These are phyloP conservation scores for Xenus cinereus DNA, from an alignment of 2,113 vertebrate genomes.

Conservation along the genomic window DNA sequence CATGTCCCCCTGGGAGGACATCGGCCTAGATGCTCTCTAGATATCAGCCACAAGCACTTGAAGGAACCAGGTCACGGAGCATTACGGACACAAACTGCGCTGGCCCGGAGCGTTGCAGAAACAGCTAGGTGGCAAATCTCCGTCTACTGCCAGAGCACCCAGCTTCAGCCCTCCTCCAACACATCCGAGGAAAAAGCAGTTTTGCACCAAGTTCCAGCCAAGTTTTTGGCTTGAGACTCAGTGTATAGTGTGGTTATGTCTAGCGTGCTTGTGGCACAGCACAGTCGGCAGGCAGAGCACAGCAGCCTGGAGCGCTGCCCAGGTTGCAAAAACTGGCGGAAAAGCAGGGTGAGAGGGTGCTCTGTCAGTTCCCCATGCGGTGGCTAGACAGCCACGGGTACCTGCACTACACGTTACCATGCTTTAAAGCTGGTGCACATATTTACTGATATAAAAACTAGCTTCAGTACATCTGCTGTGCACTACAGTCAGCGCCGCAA, in stretches of 20 bases:
- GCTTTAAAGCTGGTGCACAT: not conserved
- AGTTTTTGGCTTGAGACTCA: not conserved
- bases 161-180: not conserved
- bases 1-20: not conserved
- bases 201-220: not conserved
- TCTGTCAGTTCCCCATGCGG: not conserved
- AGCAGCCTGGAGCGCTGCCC: not conserved
- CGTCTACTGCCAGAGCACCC: not conserved
- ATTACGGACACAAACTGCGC: not conserved
- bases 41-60: not conserved
- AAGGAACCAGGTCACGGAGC: not conserved
- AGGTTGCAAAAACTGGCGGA: not conserved
- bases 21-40: not conserved
- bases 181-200: not conserved
- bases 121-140: not conserved
- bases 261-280: not conserved
- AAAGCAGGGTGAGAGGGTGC: not conserved
- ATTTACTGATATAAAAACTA: not conserved
- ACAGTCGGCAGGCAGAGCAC: not conserved
- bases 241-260: not conserved
- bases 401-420: no score
- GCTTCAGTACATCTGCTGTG: not conserved
- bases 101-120: not conserved
- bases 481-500: not conserved
- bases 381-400: not conserved